Base-by-base conservation (phyloP, 2,797 vertebrate species). In the Diplodus sargus region DNA sequence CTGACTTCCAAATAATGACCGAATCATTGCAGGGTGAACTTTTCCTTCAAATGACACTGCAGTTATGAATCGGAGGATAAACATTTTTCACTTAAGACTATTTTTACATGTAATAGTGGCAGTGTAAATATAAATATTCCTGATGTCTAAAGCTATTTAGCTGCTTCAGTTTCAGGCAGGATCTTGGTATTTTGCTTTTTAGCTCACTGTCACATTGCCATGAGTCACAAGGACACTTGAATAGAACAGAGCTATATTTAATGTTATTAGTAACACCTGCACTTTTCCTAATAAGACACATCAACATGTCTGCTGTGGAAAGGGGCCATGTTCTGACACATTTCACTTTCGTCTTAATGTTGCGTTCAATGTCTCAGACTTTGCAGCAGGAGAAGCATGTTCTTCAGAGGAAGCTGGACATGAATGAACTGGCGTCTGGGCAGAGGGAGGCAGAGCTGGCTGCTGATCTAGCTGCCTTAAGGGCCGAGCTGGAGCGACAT, bases 301-400 rank as follows among this genome's bases (percentile, higher is more conserved):
- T 15, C 49, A 69, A 47, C 23, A 39, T 60, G n/a, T n/a, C 7
- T 20, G 12, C 12, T 23, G 51, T 52, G 34, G 53, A 6, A 53
- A 49, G 25, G 4, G 5, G 14, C 45, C 45, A 16, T 47, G 45
- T 17, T 47, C 22, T 15, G 28, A 51, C 73, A 54, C 16, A 43
- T 59, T 65, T 64, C 14, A 7, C 43, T 56, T 75, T 39, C 4
- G 16, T 5, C 16, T 54, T 51, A 58, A 68, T 53, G 43, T 59
- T 61, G n/a, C 14, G 3, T 77, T 74, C 64, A 22, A 52, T 82
- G 68, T 84, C 47, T 78, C 84, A 96, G 95, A 81, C 59, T 43
- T 79, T 94, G n/a, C 93, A 95, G 79, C 95, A 96, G 88, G 93
- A 96, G 79, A 95, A 93, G 47, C 93, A 96, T 9, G 45, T 92